Evolutionary conservation across 2,888 invertebrate genomes (phyloP).

Genomic region (Celastrina argiolus): DNA sequence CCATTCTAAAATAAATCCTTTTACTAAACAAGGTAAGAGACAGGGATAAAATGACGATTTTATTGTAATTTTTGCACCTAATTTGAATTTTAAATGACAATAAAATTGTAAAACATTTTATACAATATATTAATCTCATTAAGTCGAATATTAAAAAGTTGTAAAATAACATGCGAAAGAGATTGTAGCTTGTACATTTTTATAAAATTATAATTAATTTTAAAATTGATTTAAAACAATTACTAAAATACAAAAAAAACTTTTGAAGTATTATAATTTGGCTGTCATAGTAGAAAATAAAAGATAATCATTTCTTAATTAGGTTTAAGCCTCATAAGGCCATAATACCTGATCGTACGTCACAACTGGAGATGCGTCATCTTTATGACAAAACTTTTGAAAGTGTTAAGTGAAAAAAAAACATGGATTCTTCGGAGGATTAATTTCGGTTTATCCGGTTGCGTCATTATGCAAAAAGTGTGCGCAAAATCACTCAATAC

Average conservation of each 20-base stretch:
- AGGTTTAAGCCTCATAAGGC: background rate
- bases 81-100: background rate
- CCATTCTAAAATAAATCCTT: background rate
- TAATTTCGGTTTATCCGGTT: constrained; percentile 9
- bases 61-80: background rate
- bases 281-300: too few species aligned
- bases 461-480: constrained; percentile 11
- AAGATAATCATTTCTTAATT: background rate
- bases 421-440: background rate
- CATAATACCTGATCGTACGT: background rate
- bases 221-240: too few species aligned
- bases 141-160: background rate
- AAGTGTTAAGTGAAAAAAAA: background rate
- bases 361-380: background rate
- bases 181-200: too few species aligned
- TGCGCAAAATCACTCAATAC: background rate
- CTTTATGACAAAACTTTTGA: background rate
- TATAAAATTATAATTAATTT: too few species aligned
- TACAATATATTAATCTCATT: background rate
- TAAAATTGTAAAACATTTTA: background rate
- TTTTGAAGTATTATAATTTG: background rate
- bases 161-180: background rate
- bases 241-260: background rate
- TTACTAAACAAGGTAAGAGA: background rate
- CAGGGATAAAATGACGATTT: background rate